These are phyloP conservation scores for Ceyx cyanopectus DNA, from an alignment of 2,113 vertebrate species.

Conservation along the genomic window DNA sequence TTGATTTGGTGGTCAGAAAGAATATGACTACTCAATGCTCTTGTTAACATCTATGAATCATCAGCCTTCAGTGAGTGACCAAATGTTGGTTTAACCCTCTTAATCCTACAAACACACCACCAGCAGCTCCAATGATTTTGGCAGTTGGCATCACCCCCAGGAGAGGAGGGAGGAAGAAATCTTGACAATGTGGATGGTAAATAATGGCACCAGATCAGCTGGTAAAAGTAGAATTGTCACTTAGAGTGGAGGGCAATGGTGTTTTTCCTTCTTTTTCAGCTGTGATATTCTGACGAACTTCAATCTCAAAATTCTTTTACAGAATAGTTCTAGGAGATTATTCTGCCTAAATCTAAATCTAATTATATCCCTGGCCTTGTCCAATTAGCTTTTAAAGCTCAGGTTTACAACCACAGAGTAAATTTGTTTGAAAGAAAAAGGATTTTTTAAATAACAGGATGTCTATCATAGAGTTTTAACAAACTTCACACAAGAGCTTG, in stretches of 20 bases:
- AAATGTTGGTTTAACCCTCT: background rate
- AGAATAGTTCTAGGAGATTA: background rate
- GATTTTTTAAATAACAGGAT: constrained; percentile 35
- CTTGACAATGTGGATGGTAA: background rate
- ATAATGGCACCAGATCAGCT: background rate
- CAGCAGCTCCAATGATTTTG: background rate
- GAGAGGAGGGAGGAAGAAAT: background rate
- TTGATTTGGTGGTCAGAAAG: background rate
- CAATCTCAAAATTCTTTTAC: background rate
- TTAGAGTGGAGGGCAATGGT: background rate
- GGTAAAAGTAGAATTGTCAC: background rate
- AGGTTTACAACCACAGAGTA: background rate
- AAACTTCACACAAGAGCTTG: constrained; percentile 38
- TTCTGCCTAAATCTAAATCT: background rate
- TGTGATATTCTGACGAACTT: background rate
- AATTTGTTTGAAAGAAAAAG: constrained; percentile 22
- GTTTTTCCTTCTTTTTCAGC: background rate
- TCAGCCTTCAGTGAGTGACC: background rate
- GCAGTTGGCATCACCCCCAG: background rate
- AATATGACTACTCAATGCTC: background rate
- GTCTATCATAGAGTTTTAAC: constrained; percentile 52
- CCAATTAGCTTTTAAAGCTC: constrained; percentile 37
- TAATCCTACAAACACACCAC: background rate
- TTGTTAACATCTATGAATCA: background rate
- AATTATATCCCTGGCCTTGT: constrained; percentile 35